Evolutionary conservation across 2,113 vertebrate species (phyloP), one percentile per base, ranked within the genome.

Genomic region (Nesoenas mayeri): DNA sequence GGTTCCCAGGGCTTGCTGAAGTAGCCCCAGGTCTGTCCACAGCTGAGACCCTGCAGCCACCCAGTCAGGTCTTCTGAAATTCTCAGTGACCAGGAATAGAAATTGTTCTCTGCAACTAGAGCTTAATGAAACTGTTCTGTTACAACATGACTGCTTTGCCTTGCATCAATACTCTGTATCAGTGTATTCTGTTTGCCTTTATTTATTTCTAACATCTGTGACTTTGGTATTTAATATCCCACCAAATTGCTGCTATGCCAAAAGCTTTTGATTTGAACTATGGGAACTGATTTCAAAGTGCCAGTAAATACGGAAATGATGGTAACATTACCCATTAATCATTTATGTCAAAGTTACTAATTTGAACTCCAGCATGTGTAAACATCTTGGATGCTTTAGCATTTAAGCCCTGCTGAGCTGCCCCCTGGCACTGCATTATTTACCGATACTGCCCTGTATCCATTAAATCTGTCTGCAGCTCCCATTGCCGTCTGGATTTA

Each of bases 251-350:
- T 79, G 50, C 84, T n/a, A 6, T 78, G 73, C 84, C 95, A 93
- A 40, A 85, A 85, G 78, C 89, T 95, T 91, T 94, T 94, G 91
- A 85, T 96, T 91, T 54, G 87, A 85, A 77, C 89, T 65, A 18
- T 91, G 84, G 96, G 93, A 95, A 95, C 92, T 91, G 96, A 95
- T 95, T 96, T 95, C 89, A 65, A 94, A 65, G 89, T 96, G 87
- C 94, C 96, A 82, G 94, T 89, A 97, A 96, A 85, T 89, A 44
- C 53, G 94, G 82, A 60, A 94, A 61, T 85, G 91, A 91, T 84
- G 89, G 89, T 91, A 91, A 89, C 54, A 7, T 92, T 92, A 74
- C 15, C 61, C 91, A 94, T 97, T 94, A 95, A 94, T 95, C 95
- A 93, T 95, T 97, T 38, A 92, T 95, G 93, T 85, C 89, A 53